Conservation (phyloP, 2,888 invertebrate genomes). For the Hydropsyche betteni region DNA sequence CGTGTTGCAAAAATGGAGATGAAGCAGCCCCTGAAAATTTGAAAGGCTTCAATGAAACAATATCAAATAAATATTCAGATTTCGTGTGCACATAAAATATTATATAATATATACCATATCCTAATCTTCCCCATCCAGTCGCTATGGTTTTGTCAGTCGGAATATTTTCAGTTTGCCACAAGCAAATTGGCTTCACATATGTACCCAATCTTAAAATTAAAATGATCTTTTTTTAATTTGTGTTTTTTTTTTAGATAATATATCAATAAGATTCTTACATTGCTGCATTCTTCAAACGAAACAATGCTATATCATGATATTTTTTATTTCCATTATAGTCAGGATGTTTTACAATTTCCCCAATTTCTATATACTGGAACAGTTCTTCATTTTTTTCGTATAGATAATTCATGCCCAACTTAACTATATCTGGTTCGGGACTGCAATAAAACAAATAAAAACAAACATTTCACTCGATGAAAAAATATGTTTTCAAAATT, state of each 20-base stretch:
- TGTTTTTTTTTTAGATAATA: neutral
- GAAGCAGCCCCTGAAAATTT: neutral
- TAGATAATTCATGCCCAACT: slow-evolving; percentile 4
- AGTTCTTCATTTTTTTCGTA: neutral
- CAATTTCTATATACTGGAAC: neutral
- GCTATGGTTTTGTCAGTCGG: neutral
- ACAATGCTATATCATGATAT: slow-evolving; percentile 24
- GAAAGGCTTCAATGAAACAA: too few relatives aligned
- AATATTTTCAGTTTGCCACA: slow-evolving; percentile 11
- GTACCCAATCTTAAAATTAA: neutral
- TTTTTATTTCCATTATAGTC: neutral
- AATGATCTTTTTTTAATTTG: neutral
- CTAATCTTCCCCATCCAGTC: slow-evolving; percentile 5
- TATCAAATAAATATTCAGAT: too few relatives aligned
- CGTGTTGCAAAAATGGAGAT: slow-evolving; percentile 1
- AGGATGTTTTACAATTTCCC: slow-evolving; percentile 16
- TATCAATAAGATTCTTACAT: neutral
- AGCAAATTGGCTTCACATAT: neutral
- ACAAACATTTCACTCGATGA: too few relatives aligned
- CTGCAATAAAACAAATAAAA: neutral
- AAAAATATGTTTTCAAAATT: too few relatives aligned
- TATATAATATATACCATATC: neutral
- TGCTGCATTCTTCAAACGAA: neutral
- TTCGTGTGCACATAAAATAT: neutral
- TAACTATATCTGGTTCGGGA: neutral